These are phyloP conservation scores for Neocrepidodera transversa DNA, from an alignment of 2,888 invertebrate genomes.

Conservation along the genomic window DNA sequence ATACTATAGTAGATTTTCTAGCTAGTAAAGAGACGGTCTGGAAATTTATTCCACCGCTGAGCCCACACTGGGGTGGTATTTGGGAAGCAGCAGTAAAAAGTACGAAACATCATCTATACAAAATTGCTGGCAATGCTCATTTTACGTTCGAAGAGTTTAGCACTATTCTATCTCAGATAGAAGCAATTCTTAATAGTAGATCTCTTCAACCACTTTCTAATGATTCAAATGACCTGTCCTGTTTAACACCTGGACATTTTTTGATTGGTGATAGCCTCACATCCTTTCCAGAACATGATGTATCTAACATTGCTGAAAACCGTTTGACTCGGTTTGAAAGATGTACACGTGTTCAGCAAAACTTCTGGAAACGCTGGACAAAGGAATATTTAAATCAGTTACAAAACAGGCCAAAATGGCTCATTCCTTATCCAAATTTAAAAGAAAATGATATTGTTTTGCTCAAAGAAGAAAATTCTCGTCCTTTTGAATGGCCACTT, in stretches of 20 bases:
- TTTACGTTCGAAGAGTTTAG: not conserved
- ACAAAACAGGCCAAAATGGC: conserved; percentile 15
- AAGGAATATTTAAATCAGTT: conserved; percentile 6
- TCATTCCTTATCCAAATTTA: not conserved
- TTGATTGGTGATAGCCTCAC: not conserved
- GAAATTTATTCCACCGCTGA: not conserved
- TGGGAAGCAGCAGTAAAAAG: not conserved
- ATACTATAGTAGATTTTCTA: not conserved
- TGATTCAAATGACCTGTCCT: not conserved
- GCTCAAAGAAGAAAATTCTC: conserved; percentile 8
- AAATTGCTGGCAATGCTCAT: not conserved
- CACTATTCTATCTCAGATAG: not conserved
- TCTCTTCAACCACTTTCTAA: not conserved
- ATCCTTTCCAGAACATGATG: conserved; percentile 1
- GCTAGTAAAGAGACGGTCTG: not conserved
- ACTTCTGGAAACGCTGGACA: conserved; percentile 8
- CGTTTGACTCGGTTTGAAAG: not conserved
- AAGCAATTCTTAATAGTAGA: not conserved
- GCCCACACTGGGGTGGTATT: not conserved
- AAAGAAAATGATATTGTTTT: conserved; percentile 8
- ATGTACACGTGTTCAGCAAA: not conserved
- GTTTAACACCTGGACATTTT: not conserved
- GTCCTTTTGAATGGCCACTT: conserved; percentile 7
- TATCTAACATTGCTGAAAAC: conserved; percentile 1
- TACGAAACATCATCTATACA: not conserved